These are phyloP conservation scores for Hemichromis elongatus DNA, from an alignment of 2,113 vertebrate species.

Conservation along the genomic window DNA sequence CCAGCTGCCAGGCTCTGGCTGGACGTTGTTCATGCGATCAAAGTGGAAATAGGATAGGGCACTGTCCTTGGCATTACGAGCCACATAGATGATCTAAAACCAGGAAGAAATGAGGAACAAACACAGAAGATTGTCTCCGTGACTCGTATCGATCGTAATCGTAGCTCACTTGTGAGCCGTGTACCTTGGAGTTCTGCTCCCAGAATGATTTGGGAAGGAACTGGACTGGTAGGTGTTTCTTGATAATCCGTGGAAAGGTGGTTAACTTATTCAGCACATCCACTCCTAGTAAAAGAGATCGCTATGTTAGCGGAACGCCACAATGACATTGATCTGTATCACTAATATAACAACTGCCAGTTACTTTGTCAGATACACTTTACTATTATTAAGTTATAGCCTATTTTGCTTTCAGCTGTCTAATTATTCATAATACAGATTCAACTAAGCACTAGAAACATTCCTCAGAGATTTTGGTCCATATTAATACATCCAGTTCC, in stretches of 20 bases:
- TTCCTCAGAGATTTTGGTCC: not conserved
- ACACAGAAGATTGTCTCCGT: not conserved
- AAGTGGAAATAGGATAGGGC: constrained; percentile 85
- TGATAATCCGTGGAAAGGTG: not conserved
- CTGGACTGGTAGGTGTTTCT: constrained; percentile 4
- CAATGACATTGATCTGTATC: not conserved
- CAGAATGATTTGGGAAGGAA: constrained; percentile 4
- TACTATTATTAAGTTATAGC: not conserved
- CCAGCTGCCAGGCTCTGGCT: constrained; percentile 79
- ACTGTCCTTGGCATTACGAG: constrained; percentile 84
- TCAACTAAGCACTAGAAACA: not conserved
- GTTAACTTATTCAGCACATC: not conserved
- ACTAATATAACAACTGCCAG: not conserved
- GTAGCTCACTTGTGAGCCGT: not conserved
- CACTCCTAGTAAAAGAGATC: not conserved
- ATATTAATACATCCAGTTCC: not conserved
- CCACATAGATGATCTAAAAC: constrained; percentile 79
- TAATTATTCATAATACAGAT: not conserved
- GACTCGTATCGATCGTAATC: not conserved
- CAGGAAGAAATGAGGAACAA: not conserved
- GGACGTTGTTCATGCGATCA: constrained; percentile 75
- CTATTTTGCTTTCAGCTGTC: not conserved
- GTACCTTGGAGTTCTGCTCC: not conserved
- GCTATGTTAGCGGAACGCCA: not conserved
- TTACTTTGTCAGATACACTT: not conserved